Base-by-base conservation (phyloP, 1,140 invertebrate species). In the Drosophila navojoa region DNA sequence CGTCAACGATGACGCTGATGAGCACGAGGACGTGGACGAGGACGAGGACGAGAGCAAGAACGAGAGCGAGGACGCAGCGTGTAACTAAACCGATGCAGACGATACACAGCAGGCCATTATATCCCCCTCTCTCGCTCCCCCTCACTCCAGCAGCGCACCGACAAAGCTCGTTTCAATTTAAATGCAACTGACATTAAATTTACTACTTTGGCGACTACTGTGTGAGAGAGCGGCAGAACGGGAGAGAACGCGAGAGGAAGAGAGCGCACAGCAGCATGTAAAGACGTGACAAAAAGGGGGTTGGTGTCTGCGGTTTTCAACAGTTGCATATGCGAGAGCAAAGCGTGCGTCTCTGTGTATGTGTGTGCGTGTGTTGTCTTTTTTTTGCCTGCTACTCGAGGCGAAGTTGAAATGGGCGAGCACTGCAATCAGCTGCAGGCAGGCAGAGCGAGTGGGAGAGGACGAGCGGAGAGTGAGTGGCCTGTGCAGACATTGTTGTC, bases 171-270 rank as follows among this genome's bases (percentile, higher is more conserved):
- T 80, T 89, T 84, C 84, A 89, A 89, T 89, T 89, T 89, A 89
- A 89, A 89, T 89, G 77, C 79, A 89, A 89, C 84, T 89, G 84
- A 89, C 84, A 84, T 89, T 89, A 89, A 89, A 89, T 89, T 89
- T 89, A 89, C 80, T 89, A 89, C 84, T 89, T 89, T 89, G 85
- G 49, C 47, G 63, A 86, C 81, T 81, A 76, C 82, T 63, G 69
- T 69, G 15, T 52, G 47, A 62, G 62, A 58, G 42, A 47, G 57
- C 42, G 6, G 19, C 27, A 32, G 35, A 35, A 55, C 38, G 52
- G 45, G 10, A 42, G 40, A 32, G 47, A 16, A 54, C 47, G 52
- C 38, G 57, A 19, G 19, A 15, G 45, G 13, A 61, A 19, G 22
- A 40, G 19, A 22, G 16, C 40, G 16, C 3, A n/a, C 4, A 38